Conservation (phyloP, 23 tunicate genomes). For the Clavelina lepadiformis region DNA sequence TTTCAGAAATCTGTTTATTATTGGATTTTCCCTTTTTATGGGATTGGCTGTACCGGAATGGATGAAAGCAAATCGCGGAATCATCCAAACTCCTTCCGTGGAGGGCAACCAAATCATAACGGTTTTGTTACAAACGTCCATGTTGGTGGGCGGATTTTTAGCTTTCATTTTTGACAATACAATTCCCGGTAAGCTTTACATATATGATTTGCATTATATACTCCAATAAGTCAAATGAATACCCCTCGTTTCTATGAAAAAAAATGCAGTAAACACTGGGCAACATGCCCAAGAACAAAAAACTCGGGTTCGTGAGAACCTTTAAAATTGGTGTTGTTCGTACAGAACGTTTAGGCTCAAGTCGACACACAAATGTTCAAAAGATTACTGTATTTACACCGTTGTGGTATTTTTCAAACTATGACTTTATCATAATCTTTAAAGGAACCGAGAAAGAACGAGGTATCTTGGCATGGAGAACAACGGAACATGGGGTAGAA, state of each 20-base stretch:
- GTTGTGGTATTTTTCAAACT: no score
- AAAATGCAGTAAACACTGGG: no score
- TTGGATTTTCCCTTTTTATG: conserved; percentile 63
- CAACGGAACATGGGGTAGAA: neutral
- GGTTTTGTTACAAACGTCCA: conserved; percentile 50
- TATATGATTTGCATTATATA: neutral
- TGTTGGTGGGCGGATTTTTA: conserved; percentile 56
- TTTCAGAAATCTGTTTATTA: conserved; percentile 73
- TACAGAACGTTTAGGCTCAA: no score
- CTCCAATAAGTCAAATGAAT: no score
- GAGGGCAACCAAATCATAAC: conserved; percentile 57
- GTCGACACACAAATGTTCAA: no score
- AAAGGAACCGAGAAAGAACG: conserved; percentile 70
- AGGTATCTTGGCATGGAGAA: conserved; percentile 47
- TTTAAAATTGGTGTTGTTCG: no score
- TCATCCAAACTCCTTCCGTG: conserved; percentile 42
- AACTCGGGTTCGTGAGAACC: no score
- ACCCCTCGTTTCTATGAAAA: no score
- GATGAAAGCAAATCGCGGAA: conserved; percentile 52
- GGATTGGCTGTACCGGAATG: conserved; percentile 55
- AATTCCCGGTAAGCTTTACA: conserved; percentile 43
- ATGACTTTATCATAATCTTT: no score
- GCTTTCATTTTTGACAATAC: conserved; percentile 76
- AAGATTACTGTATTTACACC: no score
- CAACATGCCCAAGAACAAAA: no score